These are phyloP conservation scores for Megaleporinus macrocephalus DNA, from an alignment of 2,113 vertebrate species.

Conservation along the genomic window DNA sequence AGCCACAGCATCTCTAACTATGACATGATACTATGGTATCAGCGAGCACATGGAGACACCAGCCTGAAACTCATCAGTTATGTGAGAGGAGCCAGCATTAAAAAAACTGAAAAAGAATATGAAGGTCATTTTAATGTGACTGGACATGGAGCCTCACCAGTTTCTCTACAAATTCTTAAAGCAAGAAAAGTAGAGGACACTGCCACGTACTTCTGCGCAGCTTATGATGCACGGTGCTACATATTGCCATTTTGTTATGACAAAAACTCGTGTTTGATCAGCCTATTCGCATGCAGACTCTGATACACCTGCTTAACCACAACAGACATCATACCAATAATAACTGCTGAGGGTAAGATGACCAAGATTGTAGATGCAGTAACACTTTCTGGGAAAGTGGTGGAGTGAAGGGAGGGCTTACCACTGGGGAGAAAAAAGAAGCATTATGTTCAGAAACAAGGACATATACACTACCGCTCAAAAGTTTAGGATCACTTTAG, in stretches of 20 bases:
- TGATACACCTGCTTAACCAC: slow-evolving; percentile 18
- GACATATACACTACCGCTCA: too few species aligned
- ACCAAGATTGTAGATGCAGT: too few species aligned
- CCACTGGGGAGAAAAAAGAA: too few species aligned
- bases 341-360: too few species aligned
- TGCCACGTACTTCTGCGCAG: slow-evolving; percentile 63
- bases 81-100: background rate
- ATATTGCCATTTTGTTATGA: background rate
- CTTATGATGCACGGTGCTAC: slow-evolving; percentile 48
- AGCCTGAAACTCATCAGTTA: slow-evolving; percentile 52
- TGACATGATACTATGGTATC: slow-evolving; percentile 50
- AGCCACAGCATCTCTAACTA: slow-evolving; percentile 25
- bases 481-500: too few species aligned
- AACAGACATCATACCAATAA: background rate
- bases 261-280: slow-evolving; percentile 23
- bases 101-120: slow-evolving; percentile 14
- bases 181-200: slow-evolving; percentile 13
- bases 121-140: slow-evolving; percentile 46
- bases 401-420: too few species aligned
- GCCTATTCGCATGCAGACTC: slow-evolving; percentile 1
- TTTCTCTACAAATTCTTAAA: slow-evolving; percentile 52
- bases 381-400: too few species aligned
- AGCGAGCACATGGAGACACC: background rate
- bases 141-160: slow-evolving; percentile 57
- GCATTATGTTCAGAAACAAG: too few species aligned